Base-by-base conservation (phyloP, 1,140 invertebrate species). In the Hirudo medicinalis region DNA sequence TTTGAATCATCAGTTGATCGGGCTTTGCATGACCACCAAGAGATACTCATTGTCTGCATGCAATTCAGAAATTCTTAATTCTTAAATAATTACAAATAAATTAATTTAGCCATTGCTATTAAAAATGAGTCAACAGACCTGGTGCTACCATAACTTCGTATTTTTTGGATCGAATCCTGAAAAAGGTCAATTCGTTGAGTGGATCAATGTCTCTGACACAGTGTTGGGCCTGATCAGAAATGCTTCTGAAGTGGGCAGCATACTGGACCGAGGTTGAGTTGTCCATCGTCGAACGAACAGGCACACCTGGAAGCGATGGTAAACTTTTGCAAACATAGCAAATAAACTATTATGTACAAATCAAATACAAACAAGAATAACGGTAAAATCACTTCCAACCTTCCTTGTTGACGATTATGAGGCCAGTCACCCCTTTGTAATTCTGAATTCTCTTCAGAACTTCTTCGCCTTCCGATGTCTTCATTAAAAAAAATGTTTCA, bases 81-180 rank as follows among this genome's bases (percentile, higher is more conserved):
- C 32, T 36, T 6, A 36, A 36, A 36, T 6, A 36, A 36, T 3
- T 36, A 3, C 32, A 36, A 36, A 6, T 36, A 36, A 36, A 36
- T 36, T 3, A 36, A 36, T 36, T 36, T 36, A 36, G n/a, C n/a
- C n/a, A n/a, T n/a, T n/a, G n/a, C n/a, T n/a, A n/a, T n/a, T n/a
- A n/a, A n/a, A n/a, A n/a, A n/a, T n/a, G n/a, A n/a, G n/a, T n/a
- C 43, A 13, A 13, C 43, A 9, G 9, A 67, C 67, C 72, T 54
- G 92, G 91, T 22, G 91, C 91, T 66, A 95, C 89, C 85, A 96
- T 89, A 74, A 95, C 92, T 85, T 96, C 93, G 81, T 97, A 91
- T 78, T 95, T 94, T 79, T 94, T 94, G 70, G 92, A 93, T 75
- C 92, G 85, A 54, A 96, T 87, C 60, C 94, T 85, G 6, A 97